Conservation (phyloP, 2,797 vertebrate species). For the Lophius americanus region DNA sequence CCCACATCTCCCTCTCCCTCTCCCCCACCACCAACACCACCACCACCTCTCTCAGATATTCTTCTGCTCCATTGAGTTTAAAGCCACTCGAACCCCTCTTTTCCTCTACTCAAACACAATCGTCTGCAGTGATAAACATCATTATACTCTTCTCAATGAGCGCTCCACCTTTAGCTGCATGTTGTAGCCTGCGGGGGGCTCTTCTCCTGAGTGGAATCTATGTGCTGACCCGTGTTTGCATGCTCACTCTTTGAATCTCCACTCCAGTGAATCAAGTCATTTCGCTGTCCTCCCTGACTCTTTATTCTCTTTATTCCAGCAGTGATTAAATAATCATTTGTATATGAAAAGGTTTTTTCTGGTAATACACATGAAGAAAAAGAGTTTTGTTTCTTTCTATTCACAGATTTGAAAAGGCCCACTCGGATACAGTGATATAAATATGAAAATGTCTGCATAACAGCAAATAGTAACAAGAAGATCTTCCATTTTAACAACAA, state of each 20-base stretch:
- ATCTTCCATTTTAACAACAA: background rate
- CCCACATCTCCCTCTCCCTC: background rate
- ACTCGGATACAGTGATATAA: background rate
- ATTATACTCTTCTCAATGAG: conserved; percentile 70
- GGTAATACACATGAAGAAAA: background rate
- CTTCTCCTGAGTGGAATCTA: conserved; percentile 57
- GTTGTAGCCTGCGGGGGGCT: conserved; percentile 55
- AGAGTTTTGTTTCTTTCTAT: background rate
- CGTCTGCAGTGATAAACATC: conserved; percentile 73
- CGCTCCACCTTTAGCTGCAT: conserved; percentile 70
- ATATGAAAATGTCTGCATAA: background rate
- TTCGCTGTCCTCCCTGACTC: conserved; percentile 24
- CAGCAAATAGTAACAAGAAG: background rate
- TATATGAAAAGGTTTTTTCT: background rate
- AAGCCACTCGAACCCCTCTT: conserved; percentile 60
- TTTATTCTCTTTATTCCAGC: background rate
- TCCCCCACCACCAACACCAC: conserved; percentile 21
- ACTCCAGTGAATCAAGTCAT: conserved; percentile 53
- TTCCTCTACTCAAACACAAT: conserved; percentile 73
- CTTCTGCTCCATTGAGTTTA: conserved; percentile 73
- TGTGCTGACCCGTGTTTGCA: conserved; percentile 60
- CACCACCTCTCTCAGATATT: conserved; percentile 56
- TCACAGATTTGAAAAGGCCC: background rate
- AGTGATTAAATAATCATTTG: conserved; percentile 4
- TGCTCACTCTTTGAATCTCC: conserved; percentile 52